Evolutionary conservation across 2,113 vertebrate genomes (phyloP), one percentile per base, ranked within the genome.

Genomic region (Takifugu flavidus): DNA sequence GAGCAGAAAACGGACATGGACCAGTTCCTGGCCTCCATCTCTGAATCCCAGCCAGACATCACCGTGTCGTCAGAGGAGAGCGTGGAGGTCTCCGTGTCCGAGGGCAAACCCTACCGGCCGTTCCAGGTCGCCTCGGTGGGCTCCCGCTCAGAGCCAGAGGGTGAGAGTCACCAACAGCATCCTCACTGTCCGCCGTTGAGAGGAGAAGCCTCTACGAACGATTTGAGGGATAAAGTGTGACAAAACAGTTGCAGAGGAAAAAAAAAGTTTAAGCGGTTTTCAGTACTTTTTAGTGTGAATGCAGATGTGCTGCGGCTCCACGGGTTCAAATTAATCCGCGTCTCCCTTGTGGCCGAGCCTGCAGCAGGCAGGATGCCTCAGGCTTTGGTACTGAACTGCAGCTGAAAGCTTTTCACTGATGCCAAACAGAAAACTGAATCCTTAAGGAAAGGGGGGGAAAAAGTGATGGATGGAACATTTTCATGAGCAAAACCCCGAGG

Each of bases 1-100:
- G 95, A 98, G 71, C 96, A 98, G 82, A 93, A 89, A n/a, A 91
- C 93, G 0, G 94, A 98, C 84, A 94, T 96, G 93, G 95, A 98
- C 82, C 96, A 96, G 85, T 96, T 98, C 89, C 91, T 95, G 4
- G 93, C 95, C 51, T 96, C 95, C 43, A 92, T 98, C 84, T 98
- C 95, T 0, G 96, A 99, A 70, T 93, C 91, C 1, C 94, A 94
- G 42, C 89, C 94, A 8, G 96, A 98, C 13, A 92, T 95, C 47
- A 93, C 92, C 8, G 91, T 95, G 75, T 95, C 94, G 56, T 96
- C 94, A 0, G 95, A 96, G 82, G 95, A 98, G 73, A 97, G 94
- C 0, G 90, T 95, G 26, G 96, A 97, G 65, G 81, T 91, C 3
- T 90, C 91, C 0, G 52, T 86, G 43, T 78, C 88, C 5, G 92